Evolutionary conservation across 2,797 vertebrate species (phyloP), one percentile per base, ranked within the genome.

Genomic region (Gambusia yucatana): DNA sequence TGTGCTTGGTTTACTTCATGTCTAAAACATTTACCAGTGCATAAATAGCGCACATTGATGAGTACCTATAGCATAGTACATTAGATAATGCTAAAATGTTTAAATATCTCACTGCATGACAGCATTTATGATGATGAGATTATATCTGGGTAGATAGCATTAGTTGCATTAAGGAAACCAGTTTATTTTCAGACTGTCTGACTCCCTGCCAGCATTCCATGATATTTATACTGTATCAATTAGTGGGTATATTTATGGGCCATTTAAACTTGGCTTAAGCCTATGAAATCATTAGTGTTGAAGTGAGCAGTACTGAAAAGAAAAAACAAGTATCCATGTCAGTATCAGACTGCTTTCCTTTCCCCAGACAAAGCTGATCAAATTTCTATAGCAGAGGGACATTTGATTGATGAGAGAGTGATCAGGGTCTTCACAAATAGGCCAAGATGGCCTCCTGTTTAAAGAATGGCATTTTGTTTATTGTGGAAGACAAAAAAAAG

Each of bases 191-290:
- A 78, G 78, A 72, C 72, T 50, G 33, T n/a, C 57, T 80, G 82
- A 84, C 61, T 89, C 72, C n/a, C 83, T 82, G 89, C 85, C 83
- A 90, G 81, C 75, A 75, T 83, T 84, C 50, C 50, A 63, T 92
- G 85, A 84, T 91, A 89, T 93, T 92, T 92, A 91, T 90, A 92
- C 87, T 84, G 86, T 82, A 91, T 93, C 91, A 94, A 93, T 95
- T 95, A 94, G 91, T 81, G 71, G 86, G 76, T 89, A 93, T 87
- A 92, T 93, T 94, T 90, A 94, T 89, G 90, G 91, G 48, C 90
- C 87, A 93, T 93, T 94, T 92, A 91, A 92, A 92, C 87, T 93
- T 92, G 91, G 92, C 91, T 93, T 77, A 48, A 86, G 82, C 87
- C 73, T 82, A 90, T 92, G 82, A 88, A 85, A 90, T 89, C 87